phyloP scores from a whole-genome alignment of 2,797 vertebrate genomes.

The Hylomyscus alleni region DNA sequence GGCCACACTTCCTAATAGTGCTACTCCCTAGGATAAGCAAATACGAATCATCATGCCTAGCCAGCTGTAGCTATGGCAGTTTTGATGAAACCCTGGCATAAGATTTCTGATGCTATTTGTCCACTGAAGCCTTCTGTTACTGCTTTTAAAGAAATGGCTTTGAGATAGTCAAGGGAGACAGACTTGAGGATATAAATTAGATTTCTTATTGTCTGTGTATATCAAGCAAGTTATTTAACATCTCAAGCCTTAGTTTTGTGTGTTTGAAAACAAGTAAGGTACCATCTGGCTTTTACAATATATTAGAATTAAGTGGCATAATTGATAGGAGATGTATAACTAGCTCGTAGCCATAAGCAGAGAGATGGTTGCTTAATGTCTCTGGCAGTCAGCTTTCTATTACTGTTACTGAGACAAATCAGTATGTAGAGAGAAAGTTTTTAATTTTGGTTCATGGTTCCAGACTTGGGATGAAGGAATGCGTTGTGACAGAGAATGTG shows the following conservation, averaged over 20 bases:
- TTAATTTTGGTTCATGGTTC: neutral
- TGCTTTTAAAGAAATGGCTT: constrained; percentile 18
- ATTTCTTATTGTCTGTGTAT: neutral
- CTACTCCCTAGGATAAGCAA: neutral
- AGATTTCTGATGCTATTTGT: neutral
- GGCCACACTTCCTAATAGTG: neutral
- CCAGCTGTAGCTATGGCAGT: neutral
- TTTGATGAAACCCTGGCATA: neutral
- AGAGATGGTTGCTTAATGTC: neutral
- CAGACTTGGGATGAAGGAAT: neutral
- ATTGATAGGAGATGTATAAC: neutral
- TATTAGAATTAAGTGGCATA: neutral
- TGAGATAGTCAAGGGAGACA: neutral
- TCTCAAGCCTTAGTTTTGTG: neutral
- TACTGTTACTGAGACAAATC: neutral
- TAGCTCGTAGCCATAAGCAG: neutral
- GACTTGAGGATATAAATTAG: neutral
- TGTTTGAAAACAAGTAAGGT: constrained; percentile 49
- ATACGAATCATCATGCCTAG: neutral
- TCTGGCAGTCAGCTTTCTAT: neutral
- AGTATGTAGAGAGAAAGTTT: neutral
- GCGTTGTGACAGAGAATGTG: neutral
- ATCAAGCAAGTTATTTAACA: constrained; percentile 22
- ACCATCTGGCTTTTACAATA: neutral
- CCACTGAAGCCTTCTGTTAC: neutral